Base-by-base conservation (phyloP, 2,888 invertebrate species). In the Drosophila multiciliata region DNA sequence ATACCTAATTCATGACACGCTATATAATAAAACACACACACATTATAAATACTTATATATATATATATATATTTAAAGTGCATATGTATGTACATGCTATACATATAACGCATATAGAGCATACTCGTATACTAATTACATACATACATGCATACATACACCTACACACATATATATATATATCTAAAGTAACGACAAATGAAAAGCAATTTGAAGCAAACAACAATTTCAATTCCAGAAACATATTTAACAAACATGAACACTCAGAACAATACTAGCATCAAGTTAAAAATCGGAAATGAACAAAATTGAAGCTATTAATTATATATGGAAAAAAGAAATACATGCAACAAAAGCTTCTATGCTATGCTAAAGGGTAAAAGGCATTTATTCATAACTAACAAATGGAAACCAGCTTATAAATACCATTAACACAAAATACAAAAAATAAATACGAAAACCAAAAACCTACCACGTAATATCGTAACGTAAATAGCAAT, bases 331-430 rank as follows among this genome's bases (percentile, higher is more conserved):
- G 32, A 45, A 32, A 26, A 49, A 64, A 76, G 57, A 75, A 65
- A 77, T 64, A 71, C 61, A 67, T 67, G 72, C 69, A 86, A 80
- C 73, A 80, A 65, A 65, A 80, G 75, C 70, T 63, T 69, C 23
- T 67, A 80, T 73, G 82, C 87, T 89, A 90, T 83, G 90, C 89
- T 89, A 83, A 90, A 90, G 91, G 91, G 91, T 91, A 90, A 91
- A 90, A 79, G 87, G 90, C 89, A 88, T 91, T 91, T 91, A 90
- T 73, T 83, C 83, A 86, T 75, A 77, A 72, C 65, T 61, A 45
- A 63, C 45, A 40, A 71, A 32, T n/a, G 17, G 48, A 81, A 82
- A 61, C 40, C 64, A 76, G 87, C 91, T 88, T 91, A 88, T 88
- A 91, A 87, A 91, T 91, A 89, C 78, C 82, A 79, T 82, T 50